A percentile compares a stretch with the other conserved stretches of the same genome.
These are phyloP conservation scores for Seriola quinqueradiata DNA, from an alignment of 2,113 vertebrate genomes.

Conservation along the genomic window DNA sequence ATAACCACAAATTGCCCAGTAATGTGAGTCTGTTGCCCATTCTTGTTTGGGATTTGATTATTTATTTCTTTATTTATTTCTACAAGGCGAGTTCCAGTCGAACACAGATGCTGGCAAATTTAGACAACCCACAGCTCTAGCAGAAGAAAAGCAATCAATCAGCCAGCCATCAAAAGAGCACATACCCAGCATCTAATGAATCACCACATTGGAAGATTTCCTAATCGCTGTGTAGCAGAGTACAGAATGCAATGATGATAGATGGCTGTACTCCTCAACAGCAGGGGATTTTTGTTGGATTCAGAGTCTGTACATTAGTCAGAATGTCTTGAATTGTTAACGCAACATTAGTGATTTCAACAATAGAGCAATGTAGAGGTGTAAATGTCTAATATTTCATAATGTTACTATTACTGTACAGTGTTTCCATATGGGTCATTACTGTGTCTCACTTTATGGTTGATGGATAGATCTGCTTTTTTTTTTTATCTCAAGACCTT, in stretches of 20 bases:
- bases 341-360: background rate
- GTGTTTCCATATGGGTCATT: background rate
- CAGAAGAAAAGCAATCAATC: conserved; percentile 60
- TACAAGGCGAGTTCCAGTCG: conserved; percentile 8
- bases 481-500: conserved; percentile 10
- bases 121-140: conserved; percentile 35
- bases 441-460: background rate
- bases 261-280: conserved; percentile 34
- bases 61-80: conserved; percentile 16
- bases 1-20: conserved; percentile 10
- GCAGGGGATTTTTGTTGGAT: conserved; percentile 29
- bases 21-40: conserved; percentile 25
- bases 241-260: conserved; percentile 47
- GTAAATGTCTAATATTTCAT: background rate
- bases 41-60: conserved; percentile 2
- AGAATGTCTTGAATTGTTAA: conserved; percentile 10
- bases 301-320: conserved; percentile 27
- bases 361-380: background rate
- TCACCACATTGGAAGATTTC: conserved; percentile 50
- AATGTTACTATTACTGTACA: background rate
- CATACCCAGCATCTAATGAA: conserved; percentile 57
- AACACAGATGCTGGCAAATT: conserved; percentile 27
- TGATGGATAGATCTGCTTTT: background rate
- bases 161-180: conserved; percentile 52
- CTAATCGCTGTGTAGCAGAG: conserved; percentile 54